Evolutionary conservation across 2,888 invertebrate genomes (phyloP).

Genomic region (Tuberolachnus salignus): DNA sequence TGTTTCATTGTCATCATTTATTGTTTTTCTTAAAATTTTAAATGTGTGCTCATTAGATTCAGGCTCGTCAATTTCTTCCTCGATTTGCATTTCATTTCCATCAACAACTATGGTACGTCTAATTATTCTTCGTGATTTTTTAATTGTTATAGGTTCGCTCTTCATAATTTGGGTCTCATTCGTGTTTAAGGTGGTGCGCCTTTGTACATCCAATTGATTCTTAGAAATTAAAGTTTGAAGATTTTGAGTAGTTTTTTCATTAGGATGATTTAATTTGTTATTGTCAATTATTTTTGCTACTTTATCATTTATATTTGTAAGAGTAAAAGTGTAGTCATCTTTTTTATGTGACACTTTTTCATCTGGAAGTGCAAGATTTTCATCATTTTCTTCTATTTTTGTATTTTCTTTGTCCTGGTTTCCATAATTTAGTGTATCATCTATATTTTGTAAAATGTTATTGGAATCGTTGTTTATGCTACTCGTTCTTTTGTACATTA

Average conservation of each 20-base stretch:
- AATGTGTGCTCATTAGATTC: not conserved
- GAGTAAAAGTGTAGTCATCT: not conserved
- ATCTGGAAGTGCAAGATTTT: not conserved
- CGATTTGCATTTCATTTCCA: not conserved
- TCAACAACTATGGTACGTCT: not conserved
- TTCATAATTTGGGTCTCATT: not conserved
- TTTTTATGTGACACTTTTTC: not conserved
- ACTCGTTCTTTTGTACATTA: constrained; percentile 43
- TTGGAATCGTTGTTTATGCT: constrained; percentile 1
- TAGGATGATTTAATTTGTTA: constrained; percentile 15
- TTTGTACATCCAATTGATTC: not conserved
- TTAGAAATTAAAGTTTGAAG: not conserved
- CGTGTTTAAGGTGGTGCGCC: too few relatives aligned
- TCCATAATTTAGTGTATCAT: not conserved
- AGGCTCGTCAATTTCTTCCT: not conserved
- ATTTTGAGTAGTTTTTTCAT: not conserved
- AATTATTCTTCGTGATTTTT: not conserved
- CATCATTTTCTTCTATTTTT: not conserved
- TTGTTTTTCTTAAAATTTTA: constrained; percentile 15
- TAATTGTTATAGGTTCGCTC: not conserved
- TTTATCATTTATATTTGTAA: constrained; percentile 24
- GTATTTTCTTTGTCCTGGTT: not conserved
- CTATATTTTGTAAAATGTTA: not conserved
- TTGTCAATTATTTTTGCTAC: constrained; percentile 24
- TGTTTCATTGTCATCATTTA: not conserved